A percentile compares a stretch with the other conserved stretches of the same genome.
Evolutionary conservation across 2,797 vertebrate species (phyloP).

Genomic region (Smutsia temminckii): DNA sequence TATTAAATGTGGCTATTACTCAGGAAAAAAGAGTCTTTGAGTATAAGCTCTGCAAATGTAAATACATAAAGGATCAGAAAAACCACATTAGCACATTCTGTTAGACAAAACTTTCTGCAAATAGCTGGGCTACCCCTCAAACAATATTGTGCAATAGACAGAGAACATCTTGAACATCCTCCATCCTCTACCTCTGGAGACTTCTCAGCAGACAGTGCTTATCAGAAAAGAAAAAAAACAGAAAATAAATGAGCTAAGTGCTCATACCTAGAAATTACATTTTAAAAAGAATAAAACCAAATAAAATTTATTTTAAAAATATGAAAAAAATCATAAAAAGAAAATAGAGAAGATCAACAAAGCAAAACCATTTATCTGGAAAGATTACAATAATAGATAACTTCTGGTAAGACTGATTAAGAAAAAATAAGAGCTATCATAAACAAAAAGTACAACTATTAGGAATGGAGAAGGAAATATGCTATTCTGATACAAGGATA

Average conservation of each 20-base stretch:
- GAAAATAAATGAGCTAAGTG: neutral
- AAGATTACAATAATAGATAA: neutral
- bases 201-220: neutral
- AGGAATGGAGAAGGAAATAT: neutral
- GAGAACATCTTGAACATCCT: neutral
- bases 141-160: neutral
- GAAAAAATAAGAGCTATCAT: neutral
- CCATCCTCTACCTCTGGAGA: neutral
- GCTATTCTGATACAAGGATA: neutral
- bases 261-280: neutral
- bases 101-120: neutral
- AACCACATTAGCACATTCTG: neutral
- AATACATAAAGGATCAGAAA: neutral
- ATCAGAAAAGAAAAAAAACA: neutral
- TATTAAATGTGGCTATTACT: slow-evolving; percentile 34
- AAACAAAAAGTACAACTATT: neutral
- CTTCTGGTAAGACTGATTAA: neutral
- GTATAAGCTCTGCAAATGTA: neutral
- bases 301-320: neutral
- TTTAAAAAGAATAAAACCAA: neutral
- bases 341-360: neutral
- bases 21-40: neutral
- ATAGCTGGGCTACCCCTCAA: neutral
- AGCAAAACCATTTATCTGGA: neutral
- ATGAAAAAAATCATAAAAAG: neutral